Conservation (phyloP, 1,140 invertebrate genomes). For the Cydia splendana region DNA sequence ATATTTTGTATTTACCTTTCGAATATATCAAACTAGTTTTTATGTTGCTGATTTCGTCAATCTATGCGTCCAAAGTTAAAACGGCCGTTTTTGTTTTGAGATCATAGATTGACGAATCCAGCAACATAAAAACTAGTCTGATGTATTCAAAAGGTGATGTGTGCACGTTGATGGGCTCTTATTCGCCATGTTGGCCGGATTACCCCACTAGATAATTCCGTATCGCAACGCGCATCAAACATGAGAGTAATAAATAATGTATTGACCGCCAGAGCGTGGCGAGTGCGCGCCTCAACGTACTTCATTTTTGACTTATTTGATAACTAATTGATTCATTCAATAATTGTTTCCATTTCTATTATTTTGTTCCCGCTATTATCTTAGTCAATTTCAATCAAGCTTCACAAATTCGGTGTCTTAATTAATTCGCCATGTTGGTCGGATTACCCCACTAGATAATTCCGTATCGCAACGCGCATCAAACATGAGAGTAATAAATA, state of each 20-base stretch:
- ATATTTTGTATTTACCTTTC: too few species aligned
- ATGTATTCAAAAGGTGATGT: too few species aligned
- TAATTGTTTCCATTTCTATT: too few species aligned
- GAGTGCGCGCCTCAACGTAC: constrained; percentile 81
- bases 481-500: constrained; percentile 32
- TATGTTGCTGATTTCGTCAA: too few species aligned
- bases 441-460: background rate
- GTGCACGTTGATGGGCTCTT: too few species aligned
- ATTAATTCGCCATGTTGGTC: background rate
- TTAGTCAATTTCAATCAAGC: background rate
- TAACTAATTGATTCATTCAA: too few species aligned
- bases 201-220: background rate
- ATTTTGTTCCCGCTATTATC: background rate
- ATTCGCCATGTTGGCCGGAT: background rate
- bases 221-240: background rate
- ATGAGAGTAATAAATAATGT: constrained; percentile 32
- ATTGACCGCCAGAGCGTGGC: constrained; percentile 80
- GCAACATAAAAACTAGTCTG: too few species aligned
- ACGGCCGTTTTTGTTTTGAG: too few species aligned
- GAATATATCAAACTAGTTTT: too few species aligned
- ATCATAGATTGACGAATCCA: too few species aligned
- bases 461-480: background rate
- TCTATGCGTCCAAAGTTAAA: too few species aligned
- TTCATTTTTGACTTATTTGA: too few species aligned
- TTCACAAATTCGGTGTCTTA: background rate